Evolutionary conservation across 1,140 invertebrate genomes (phyloP), one percentile per base, ranked within the genome.

Genomic region (Musca vetustissima): DNA sequence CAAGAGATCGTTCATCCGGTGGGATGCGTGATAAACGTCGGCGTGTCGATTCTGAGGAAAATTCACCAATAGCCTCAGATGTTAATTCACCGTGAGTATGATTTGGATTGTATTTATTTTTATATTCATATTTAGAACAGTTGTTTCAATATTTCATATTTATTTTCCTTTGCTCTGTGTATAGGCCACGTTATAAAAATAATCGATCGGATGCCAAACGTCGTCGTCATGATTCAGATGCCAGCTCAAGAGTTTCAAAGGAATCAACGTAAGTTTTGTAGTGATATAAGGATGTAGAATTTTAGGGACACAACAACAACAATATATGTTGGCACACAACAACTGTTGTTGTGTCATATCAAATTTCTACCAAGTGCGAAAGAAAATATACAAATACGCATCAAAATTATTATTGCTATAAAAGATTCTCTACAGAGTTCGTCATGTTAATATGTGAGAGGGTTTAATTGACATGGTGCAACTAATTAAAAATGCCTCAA

Each of bases 1-100:
- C 89, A 64, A 88, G 89, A 72, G 90, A 89, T 67, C 85, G 86
- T 67, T 84, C 86, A 67, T 83, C 79, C 49, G 79, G 76, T 36
- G 79, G 83, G 70, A 87, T 87, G 70, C 83, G 84, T 73, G 84
- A 85, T 71, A 88, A 88, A 82, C 83, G 86, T 72, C 84, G 86
- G 73, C 85, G 85, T 72, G 82, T 87, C 57, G 87, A 80, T 73
- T 79, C 79, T 72, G 75, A 76, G 68, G 79, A 81, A 73, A 73
- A 73, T 53, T 80, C 79, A 66, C 79, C 76, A 72, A 72, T 75
- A 73, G 68, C 73, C 72, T 70, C 64, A 70, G 78, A 80, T 70
- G 75, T 73, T 66, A 72, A 76, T 32, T 79, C 79, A 67, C 76
- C 79, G 79, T 81, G 78, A 81, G 79, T 79, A 68, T 19, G 17